phyloP scores from a whole-genome alignment of 2,888 invertebrate genomes.

The Andrena minutula region DNA sequence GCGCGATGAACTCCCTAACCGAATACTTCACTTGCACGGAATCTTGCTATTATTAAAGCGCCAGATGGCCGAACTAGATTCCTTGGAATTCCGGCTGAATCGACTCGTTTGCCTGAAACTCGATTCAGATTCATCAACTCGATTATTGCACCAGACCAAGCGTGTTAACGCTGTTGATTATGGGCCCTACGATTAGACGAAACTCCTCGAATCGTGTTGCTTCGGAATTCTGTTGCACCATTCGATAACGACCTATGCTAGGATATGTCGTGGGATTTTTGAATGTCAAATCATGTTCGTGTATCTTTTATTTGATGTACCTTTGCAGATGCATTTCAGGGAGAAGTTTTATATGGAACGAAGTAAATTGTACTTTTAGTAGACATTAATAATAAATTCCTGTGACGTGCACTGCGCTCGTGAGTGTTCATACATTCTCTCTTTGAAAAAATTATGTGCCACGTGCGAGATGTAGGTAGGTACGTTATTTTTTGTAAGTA shows the following conservation, averaged over 20 bases:
- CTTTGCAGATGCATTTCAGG: too few species aligned
- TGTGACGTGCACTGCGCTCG: too few species aligned
- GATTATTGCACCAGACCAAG: neutral
- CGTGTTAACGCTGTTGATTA: neutral
- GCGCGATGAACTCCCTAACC: constrained; percentile 21
- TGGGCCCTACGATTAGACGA: neutral
- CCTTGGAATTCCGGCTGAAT: constrained; percentile 7
- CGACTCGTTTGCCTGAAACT: neutral
- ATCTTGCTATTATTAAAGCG: constrained; percentile 26
- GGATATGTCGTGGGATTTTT: too few species aligned
- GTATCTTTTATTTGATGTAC: too few species aligned
- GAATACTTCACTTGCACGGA: constrained; percentile 33
- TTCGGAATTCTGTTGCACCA: neutral
- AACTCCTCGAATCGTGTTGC: neutral
- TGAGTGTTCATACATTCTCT: too few species aligned
- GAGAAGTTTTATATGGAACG: too few species aligned
- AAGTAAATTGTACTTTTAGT: too few species aligned
- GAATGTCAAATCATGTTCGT: too few species aligned
- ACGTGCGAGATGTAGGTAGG: too few species aligned
- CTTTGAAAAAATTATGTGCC: too few species aligned
- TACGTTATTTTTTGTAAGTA: too few species aligned
- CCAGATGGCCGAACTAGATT: constrained; percentile 20
- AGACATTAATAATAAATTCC: too few species aligned
- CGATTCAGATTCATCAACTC: constrained; percentile 20
- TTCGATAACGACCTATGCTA: neutral